These are phyloP conservation scores for Mycetomoellerius zeteki DNA, from an alignment of 1,140 invertebrate genomes.

Conservation along the genomic window DNA sequence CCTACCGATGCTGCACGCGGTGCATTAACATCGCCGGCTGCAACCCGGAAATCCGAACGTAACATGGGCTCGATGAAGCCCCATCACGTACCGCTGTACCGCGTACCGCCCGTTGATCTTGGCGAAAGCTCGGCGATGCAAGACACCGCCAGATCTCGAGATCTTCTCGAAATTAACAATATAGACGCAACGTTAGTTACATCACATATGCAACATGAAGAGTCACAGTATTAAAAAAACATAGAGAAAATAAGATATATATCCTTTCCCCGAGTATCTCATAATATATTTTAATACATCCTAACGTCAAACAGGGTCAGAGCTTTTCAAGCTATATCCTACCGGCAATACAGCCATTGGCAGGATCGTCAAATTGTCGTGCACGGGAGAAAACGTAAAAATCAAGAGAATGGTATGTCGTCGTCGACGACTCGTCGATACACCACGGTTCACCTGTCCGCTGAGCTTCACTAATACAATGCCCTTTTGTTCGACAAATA, in stretches of 20 bases:
- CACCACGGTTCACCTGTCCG: constrained; percentile 63
- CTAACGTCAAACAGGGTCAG: constrained; percentile 33
- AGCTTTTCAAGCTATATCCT: constrained; percentile 53
- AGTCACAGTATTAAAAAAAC: background rate
- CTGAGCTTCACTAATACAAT: constrained; percentile 25
- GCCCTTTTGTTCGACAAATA: constrained; percentile 75
- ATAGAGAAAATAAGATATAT: background rate
- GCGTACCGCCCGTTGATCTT: constrained; percentile 45
- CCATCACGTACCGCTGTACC: background rate
- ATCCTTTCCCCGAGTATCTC: background rate
- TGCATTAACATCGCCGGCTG: constrained; percentile 66
- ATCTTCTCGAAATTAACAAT: constrained; percentile 53
- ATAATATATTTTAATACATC: constrained; percentile 35
- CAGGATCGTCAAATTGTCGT: constrained; percentile 69
- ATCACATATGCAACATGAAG: background rate
- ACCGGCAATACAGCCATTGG: constrained; percentile 28
- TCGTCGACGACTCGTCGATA: constrained; percentile 75
- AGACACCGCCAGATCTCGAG: constrained; percentile 27
- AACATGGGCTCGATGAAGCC: constrained; percentile 45
- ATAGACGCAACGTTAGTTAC: background rate
- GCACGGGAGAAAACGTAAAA: constrained; percentile 51
- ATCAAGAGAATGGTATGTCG: constrained; percentile 67
- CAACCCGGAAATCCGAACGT: constrained; percentile 69
- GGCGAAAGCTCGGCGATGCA: constrained; percentile 36
- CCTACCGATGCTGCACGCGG: constrained; percentile 49